Evolutionary conservation across 2,888 invertebrate genomes (phyloP).

Genomic region (Exocentrus adspersus): DNA sequence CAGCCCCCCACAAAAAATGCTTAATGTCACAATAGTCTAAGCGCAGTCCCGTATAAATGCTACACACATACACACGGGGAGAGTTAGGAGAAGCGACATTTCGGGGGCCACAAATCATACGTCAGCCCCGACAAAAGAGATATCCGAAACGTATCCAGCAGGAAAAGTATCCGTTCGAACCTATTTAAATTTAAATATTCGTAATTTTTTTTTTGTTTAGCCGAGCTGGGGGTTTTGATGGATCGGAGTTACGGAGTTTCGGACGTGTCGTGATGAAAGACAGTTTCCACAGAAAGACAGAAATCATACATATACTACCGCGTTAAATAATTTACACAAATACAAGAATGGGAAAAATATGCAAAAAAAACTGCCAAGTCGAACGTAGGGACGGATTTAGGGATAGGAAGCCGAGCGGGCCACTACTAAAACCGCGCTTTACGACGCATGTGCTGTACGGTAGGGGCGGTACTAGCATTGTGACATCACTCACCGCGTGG

Average conservation of each 20-base stretch:
- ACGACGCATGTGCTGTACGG: too few relatives aligned
- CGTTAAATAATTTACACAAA: too few relatives aligned
- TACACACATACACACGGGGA: slow-evolving; percentile 43
- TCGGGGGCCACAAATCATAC: slow-evolving; percentile 60
- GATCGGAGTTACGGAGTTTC: slow-evolving; percentile 22
- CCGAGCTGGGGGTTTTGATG: slow-evolving; percentile 10
- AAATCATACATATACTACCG: too few relatives aligned
- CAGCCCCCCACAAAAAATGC: slow-evolving; percentile 46
- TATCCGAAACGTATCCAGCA: slow-evolving; percentile 51
- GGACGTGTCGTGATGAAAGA: slow-evolving; percentile 5
- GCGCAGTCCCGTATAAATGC: slow-evolving; percentile 54
- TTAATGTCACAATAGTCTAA: slow-evolving; percentile 59
- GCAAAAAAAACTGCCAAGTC: too few relatives aligned
- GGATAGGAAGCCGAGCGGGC: too few relatives aligned
- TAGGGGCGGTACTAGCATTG: too few relatives aligned
- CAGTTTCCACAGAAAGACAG: neutral
- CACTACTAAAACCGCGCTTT: too few relatives aligned
- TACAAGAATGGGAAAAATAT: too few relatives aligned
- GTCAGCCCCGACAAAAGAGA: slow-evolving; percentile 57
- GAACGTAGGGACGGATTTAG: too few relatives aligned
- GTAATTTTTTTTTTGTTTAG: slow-evolving; percentile 19
- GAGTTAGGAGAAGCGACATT: slow-evolving; percentile 49
- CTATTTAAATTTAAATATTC: slow-evolving; percentile 24
- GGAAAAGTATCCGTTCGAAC: slow-evolving; percentile 18
- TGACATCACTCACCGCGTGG: too few relatives aligned